A percentile compares a stretch with the other conserved stretches of the same genome.
phyloP scores from a whole-genome alignment of 2,888 invertebrate species.

The Acleris laterana region DNA sequence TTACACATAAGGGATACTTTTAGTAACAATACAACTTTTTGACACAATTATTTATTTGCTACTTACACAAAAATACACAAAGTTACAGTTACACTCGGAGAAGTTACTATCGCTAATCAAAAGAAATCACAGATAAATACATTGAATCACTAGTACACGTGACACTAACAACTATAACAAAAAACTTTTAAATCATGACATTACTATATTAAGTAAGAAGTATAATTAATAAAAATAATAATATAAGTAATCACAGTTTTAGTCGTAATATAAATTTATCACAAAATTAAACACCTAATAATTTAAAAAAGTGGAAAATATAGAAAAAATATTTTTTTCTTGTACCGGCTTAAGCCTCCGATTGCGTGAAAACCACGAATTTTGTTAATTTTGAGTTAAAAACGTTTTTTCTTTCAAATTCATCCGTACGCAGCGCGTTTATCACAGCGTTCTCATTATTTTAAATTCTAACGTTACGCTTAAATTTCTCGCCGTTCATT shows the following conservation, averaged over 20 bases:
- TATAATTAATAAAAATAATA: slow-evolving; percentile 53
- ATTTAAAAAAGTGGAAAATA: slow-evolving; percentile 45
- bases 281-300: slow-evolving; percentile 59
- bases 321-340: slow-evolving; percentile 48
- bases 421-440: slow-evolving; percentile 54
- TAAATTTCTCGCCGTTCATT: slow-evolving; percentile 49
- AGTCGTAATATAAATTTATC: slow-evolving; percentile 67
- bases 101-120: slow-evolving; percentile 67
- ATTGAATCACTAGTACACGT: slow-evolving; percentile 50
- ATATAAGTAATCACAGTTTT: slow-evolving; percentile 71
- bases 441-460: slow-evolving; percentile 71
- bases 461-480: slow-evolving; percentile 52
- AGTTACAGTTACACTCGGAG: slow-evolving; percentile 62
- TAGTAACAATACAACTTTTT: slow-evolving; percentile 51
- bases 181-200: slow-evolving; percentile 26
- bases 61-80: slow-evolving; percentile 74
- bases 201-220: slow-evolving; percentile 50
- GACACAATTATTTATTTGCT: slow-evolving; percentile 78
- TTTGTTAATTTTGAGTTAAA: slow-evolving; percentile 48
- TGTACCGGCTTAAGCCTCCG: slow-evolving; percentile 61
- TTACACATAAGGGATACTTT: not conserved
- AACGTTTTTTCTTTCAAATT: slow-evolving; percentile 48
- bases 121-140: slow-evolving; percentile 80
- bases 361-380: slow-evolving; percentile 50
- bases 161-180: slow-evolving; percentile 29